Evolutionary conservation across 2,888 invertebrate species (phyloP).

Genomic region (Aphidius colemani): DNA sequence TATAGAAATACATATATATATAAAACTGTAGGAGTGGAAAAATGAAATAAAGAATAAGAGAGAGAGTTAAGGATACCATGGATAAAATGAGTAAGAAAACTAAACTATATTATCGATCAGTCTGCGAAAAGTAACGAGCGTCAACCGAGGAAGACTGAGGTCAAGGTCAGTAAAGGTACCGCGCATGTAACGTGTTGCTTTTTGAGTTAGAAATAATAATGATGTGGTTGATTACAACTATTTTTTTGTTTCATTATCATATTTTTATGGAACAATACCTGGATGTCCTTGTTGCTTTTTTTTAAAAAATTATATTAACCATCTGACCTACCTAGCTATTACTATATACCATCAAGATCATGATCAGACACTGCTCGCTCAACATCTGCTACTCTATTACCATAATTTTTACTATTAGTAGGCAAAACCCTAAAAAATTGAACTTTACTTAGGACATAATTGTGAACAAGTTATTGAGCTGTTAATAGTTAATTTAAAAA

Average conservation of each 20-base stretch:
- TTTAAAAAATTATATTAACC: constrained; percentile 7
- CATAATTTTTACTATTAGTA: neutral
- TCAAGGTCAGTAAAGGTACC: constrained; percentile 53
- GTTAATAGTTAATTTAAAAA: too few relatives aligned
- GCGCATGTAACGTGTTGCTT: constrained; percentile 29
- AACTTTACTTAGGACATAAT: too few relatives aligned
- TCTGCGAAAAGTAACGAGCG: constrained; percentile 49
- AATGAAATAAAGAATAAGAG: neutral
- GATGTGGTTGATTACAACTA: too few relatives aligned
- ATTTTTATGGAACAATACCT: too few relatives aligned
- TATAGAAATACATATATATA: too few relatives aligned
- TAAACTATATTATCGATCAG: constrained; percentile 50
- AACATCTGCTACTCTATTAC: constrained; percentile 24
- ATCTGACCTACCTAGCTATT: too few relatives aligned
- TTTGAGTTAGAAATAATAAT: too few relatives aligned
- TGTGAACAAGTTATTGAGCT: too few relatives aligned
- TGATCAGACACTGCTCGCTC: constrained; percentile 23
- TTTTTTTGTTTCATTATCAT: too few relatives aligned
- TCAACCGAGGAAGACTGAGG: constrained; percentile 51
- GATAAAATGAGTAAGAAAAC: neutral
- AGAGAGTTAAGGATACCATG: constrained; percentile 2
- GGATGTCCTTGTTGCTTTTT: constrained; percentile 1
- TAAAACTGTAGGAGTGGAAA: too few relatives aligned
- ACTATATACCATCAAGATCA: neutral
- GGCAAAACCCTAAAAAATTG: too few relatives aligned